Conservation (phyloP, 2,113 vertebrate species). For the Perca flavescens region DNA sequence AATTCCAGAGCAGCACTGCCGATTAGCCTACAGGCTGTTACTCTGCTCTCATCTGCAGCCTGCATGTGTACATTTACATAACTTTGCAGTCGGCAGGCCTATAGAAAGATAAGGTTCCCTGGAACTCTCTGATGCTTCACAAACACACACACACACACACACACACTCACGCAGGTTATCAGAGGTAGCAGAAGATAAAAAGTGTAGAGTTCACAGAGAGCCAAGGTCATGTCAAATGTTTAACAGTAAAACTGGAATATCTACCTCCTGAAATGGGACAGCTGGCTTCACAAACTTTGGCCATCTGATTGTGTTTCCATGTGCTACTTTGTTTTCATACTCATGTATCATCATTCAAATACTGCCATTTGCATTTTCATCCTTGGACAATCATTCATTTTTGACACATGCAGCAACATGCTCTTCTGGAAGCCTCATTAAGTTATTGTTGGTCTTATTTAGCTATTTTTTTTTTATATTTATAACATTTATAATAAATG, state of each 20-base stretch:
- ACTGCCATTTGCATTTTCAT: background rate
- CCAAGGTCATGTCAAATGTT: conserved; percentile 68
- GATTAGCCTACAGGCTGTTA: conserved; percentile 38
- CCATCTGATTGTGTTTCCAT: conserved; percentile 31
- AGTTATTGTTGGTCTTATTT: background rate
- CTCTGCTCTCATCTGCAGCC: conserved; percentile 27
- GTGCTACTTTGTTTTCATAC: conserved; percentile 35
- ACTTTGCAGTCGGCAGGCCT: conserved; percentile 66
- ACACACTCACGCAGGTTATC: conserved; percentile 50
- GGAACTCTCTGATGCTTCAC: conserved; percentile 71
- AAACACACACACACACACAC: conserved; percentile 25
- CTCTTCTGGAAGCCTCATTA: background rate
- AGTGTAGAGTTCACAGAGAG: conserved; percentile 74
- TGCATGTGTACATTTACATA: conserved; percentile 74
- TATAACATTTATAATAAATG: background rate
- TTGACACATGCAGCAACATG: background rate
- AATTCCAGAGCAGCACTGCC: conserved; percentile 28
- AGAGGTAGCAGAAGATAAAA: conserved; percentile 68
- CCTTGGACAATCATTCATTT: background rate
- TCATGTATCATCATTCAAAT: conserved; percentile 13
- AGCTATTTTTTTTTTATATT: no score
- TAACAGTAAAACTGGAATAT: conserved; percentile 54
- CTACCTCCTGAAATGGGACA: conserved; percentile 52
- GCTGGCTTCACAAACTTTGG: conserved; percentile 46
- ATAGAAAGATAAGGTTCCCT: conserved; percentile 73